Conservation (phyloP, 2,888 invertebrate genomes). For the Xanthia icteritia region DNA sequence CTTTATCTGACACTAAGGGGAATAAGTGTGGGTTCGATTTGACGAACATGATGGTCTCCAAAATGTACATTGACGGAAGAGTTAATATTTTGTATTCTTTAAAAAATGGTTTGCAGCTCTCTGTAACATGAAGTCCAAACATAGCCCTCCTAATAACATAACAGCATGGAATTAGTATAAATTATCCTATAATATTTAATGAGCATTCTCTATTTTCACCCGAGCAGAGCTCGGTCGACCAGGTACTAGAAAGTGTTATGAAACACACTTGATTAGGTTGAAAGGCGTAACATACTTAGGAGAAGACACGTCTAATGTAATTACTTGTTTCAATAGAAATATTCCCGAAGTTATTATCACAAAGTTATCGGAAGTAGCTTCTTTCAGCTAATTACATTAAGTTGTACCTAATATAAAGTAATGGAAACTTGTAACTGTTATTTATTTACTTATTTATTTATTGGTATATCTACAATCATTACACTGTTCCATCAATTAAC, state of each 20-base stretch:
- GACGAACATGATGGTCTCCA: no score
- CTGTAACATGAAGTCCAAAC: no score
- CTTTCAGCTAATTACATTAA: neutral
- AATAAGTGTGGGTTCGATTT: no score
- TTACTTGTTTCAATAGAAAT: slow-evolving; percentile 18
- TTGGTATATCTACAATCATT: neutral
- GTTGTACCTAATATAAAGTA: neutral
- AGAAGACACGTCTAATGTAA: slow-evolving; percentile 18
- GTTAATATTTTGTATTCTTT: no score
- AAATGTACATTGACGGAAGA: no score
- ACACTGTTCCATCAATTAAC: neutral
- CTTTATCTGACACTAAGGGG: no score
- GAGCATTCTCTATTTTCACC: no score
- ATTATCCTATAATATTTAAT: no score
- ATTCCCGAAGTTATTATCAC: slow-evolving; percentile 18
- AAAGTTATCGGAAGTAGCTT: slow-evolving; percentile 1
- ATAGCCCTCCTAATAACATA: no score
- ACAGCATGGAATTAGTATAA: no score
- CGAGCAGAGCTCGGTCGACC: no score
- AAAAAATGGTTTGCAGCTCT: no score
- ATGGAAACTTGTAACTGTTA: neutral
- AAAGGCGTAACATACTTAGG: neutral
- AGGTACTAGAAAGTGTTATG: neutral
- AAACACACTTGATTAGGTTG: neutral
- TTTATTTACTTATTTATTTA: neutral